These are phyloP conservation scores for Ceratitis capitata DNA, from an alignment of 1,140 invertebrate genomes.

Conservation along the genomic window DNA sequence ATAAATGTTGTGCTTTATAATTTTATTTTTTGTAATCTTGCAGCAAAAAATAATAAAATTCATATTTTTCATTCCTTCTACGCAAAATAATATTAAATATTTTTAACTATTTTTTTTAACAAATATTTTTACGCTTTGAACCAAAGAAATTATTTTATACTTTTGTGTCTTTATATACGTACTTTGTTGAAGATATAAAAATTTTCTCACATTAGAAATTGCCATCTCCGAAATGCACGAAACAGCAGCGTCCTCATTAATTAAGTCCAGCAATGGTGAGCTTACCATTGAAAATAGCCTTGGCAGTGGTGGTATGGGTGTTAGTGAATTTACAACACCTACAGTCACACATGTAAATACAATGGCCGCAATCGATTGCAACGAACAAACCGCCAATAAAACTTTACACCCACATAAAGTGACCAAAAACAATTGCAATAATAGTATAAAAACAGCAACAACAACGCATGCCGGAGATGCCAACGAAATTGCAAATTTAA, in stretches of 20 bases:
- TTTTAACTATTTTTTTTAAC: no score
- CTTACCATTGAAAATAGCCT: not conserved
- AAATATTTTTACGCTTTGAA: no score
- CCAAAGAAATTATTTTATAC: no score
- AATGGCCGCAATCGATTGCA: conserved; percentile 16
- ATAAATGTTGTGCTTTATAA: no score
- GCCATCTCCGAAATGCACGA: not conserved
- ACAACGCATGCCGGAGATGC: not conserved
- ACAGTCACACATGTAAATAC: not conserved
- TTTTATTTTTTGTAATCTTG: no score
- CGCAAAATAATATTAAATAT: no score
- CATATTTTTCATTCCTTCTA: no score
- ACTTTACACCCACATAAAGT: not conserved
- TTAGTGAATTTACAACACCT: not conserved
- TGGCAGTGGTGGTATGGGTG: not conserved
- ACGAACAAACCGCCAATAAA: conserved; percentile 28
- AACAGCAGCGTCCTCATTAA: not conserved
- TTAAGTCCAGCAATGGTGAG: not conserved
- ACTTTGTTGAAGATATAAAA: no score
- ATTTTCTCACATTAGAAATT: not conserved
- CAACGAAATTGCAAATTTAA: not conserved
- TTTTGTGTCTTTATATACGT: no score
- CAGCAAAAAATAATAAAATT: no score
- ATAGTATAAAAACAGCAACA: not conserved
- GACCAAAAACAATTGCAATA: not conserved